Conservation (phyloP, 2,797 vertebrate genomes). For the Dallia pectoralis region DNA sequence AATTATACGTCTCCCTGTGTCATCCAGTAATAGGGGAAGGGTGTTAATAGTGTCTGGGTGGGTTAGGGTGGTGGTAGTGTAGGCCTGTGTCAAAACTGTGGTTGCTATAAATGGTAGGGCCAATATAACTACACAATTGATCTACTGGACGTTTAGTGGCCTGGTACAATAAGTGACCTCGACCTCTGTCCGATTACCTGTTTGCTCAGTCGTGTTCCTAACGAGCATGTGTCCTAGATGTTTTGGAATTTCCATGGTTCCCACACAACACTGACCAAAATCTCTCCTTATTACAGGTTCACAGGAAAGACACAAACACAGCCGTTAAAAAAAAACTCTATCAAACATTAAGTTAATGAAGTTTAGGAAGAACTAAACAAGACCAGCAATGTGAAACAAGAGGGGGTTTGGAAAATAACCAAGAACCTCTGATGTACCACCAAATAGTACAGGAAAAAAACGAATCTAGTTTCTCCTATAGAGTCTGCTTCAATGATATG, state of each 20-base stretch:
- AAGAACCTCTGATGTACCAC: too few relatives aligned
- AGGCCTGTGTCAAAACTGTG: too few relatives aligned
- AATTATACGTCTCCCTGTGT: constrained; percentile 40
- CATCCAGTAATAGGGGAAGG: constrained; percentile 40
- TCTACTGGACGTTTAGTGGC: background rate
- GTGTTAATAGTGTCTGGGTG: too few relatives aligned
- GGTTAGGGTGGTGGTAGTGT: too few relatives aligned
- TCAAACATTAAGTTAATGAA: background rate
- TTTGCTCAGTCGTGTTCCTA: constrained; percentile 2
- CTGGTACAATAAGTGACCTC: background rate
- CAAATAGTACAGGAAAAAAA: too few relatives aligned
- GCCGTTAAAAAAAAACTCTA: background rate
- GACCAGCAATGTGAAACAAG: too few relatives aligned
- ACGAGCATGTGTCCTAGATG: background rate
- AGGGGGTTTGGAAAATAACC: too few relatives aligned
- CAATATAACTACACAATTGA: background rate
- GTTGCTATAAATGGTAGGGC: too few relatives aligned
- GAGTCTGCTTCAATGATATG: too few relatives aligned
- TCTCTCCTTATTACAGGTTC: background rate
- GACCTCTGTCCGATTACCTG: background rate
- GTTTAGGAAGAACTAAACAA: too few relatives aligned
- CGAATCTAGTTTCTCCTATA: too few relatives aligned
- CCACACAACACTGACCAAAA: background rate
- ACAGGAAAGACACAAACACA: background rate
- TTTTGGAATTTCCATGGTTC: background rate